Evolutionary conservation across 2,797 vertebrate species (phyloP), one percentile per base, ranked within the genome.

Genomic region (Sebastes flavidus): DNA sequence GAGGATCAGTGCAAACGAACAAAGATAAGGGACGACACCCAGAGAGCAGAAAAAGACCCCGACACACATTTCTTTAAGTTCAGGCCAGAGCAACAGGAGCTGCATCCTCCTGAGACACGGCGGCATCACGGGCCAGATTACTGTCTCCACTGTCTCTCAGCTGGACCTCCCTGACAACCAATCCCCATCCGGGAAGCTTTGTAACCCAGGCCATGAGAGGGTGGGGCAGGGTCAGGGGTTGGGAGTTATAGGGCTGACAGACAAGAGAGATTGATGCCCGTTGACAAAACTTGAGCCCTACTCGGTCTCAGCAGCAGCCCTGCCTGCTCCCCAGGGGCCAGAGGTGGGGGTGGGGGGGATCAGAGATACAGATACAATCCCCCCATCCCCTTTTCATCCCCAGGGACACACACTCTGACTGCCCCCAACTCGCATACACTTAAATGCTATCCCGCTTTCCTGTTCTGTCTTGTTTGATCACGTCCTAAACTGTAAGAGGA

Each of bases 221-320:
- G 91, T 86, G 89, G 90, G 87, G 87, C 85, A 87, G 91, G 94
- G 93, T 93, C 90, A 94, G 85, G 78, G 93, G 92, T 94, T 88
- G 86, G 66, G 84, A 92, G 89, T 87, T 92, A 88, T 75, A 69
- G 87, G 84, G 77, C 67, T 92, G 94, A 95, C 93, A 94, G 92
- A 92, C 88, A 81, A 79, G 92, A 87, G 91, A 94, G 94, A 95
- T 95, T 94, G 93, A 95, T 95, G 93, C 89, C 65, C 84, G n/a
- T 88, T 93, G 90, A 93, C 93, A 94, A 94, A 95, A 95, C 91
- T 77, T 92, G 92, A 94, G 93, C 90, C 88, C 86, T 72, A 69
- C 66, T 83, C 38, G 42, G 91, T 91, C 90, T 71, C 84, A 78
- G 87, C 83, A 78, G 85, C 87, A 83, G 87, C 72, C 62, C 83